Conservation (phyloP, 2,888 invertebrate genomes). For the Ormyrus thymus region DNA sequence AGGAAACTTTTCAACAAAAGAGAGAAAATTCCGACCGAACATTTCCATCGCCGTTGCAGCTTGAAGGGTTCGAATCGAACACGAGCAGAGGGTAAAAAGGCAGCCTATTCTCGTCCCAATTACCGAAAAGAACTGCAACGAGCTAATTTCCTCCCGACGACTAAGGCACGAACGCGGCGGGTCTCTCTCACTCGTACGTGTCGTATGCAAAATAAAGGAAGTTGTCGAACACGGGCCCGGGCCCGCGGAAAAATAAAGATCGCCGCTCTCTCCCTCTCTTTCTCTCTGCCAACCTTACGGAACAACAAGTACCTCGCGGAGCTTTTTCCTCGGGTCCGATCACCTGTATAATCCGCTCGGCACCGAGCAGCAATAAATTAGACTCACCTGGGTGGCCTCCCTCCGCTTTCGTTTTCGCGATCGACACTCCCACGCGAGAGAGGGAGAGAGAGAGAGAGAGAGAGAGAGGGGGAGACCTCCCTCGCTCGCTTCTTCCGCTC, state of each 20-base stretch:
- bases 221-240: conserved; percentile 45
- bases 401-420: conserved; percentile 22
- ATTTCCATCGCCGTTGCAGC: too few species aligned
- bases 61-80: too few species aligned
- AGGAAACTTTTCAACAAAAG: too few species aligned
- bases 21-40: too few species aligned
- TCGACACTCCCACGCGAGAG: conserved; percentile 51
- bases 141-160: conserved; percentile 7
- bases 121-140: not conserved
- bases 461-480: conserved; percentile 3
- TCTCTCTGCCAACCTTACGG: not conserved
- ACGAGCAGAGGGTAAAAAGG: too few species aligned
- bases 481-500: conserved; percentile 21
- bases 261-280: too few species aligned
- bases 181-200: conserved; percentile 15
- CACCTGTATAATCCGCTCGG: conserved; percentile 45
- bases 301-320: conserved; percentile 14
- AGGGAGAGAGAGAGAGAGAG: not conserved
- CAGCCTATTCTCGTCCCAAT: not conserved
- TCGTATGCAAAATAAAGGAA: conserved; percentile 52
- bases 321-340: conserved; percentile 23
- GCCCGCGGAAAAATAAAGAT: conserved; percentile 19
- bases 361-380: conserved; percentile 49
- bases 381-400: conserved; percentile 53
- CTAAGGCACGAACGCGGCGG: not conserved